Conservation (phyloP, 2,113 vertebrate species). For the Puma concolor region DNA sequence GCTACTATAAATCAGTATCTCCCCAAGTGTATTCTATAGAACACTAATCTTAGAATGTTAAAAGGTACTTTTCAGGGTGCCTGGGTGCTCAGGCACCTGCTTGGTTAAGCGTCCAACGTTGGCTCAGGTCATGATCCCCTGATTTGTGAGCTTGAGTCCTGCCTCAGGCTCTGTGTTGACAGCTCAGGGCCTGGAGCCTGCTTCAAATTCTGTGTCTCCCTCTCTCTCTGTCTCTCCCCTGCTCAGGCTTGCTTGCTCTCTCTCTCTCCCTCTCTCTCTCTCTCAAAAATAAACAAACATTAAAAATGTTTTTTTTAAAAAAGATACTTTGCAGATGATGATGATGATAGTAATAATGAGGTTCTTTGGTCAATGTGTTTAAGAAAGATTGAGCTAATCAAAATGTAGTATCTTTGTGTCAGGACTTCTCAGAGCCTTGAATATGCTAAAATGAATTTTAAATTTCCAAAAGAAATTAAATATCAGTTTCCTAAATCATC, state of each 20-base stretch:
- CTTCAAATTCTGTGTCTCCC: too few relatives aligned
- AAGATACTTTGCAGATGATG: neutral
- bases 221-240: too few relatives aligned
- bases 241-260: too few relatives aligned
- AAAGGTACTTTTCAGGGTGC: neutral
- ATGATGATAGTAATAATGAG: neutral
- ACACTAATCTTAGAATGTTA: neutral
- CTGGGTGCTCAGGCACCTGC: too few relatives aligned
- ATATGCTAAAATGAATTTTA: neutral
- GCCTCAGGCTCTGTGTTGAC: too few relatives aligned
- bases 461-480: neutral
- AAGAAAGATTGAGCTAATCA: neutral
- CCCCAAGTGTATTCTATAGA: neutral
- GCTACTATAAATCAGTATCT: neutral
- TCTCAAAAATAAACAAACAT: too few relatives aligned
- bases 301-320: too few relatives aligned
- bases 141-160: too few relatives aligned
- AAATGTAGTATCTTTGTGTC: neutral
- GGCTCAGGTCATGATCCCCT: too few relatives aligned
- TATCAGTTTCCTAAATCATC: neutral
- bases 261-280: too few relatives aligned
- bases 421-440: neutral
- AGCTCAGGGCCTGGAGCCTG: too few relatives aligned
- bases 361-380: neutral
- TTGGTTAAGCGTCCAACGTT: too few relatives aligned